These are phyloP conservation scores for Leucopsar rothschildi DNA, from an alignment of 2,113 vertebrate genomes.

Conservation along the genomic window DNA sequence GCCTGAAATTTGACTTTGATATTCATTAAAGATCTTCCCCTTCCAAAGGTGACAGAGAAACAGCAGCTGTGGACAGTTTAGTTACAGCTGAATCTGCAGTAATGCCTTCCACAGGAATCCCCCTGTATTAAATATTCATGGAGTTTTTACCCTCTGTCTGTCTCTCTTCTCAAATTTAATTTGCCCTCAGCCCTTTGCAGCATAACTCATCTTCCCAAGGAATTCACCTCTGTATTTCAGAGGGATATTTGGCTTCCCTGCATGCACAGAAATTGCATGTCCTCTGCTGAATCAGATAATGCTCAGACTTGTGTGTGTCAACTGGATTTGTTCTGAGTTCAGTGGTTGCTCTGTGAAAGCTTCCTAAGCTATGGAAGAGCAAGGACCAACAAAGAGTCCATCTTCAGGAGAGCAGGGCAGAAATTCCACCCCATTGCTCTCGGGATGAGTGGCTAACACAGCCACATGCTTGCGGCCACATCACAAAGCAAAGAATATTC, in stretches of 20 bases:
- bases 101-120: not conserved
- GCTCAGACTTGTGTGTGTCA: not conserved
- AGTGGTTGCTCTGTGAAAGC: not conserved
- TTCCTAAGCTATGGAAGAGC: not conserved
- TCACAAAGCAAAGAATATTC: not conserved
- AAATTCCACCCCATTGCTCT: not conserved
- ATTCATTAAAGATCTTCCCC: not conserved
- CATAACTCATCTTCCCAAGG: not conserved
- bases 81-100: slow-evolving; percentile 13
- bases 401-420: not conserved
- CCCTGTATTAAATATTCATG: not conserved
- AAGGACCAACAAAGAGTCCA: not conserved
- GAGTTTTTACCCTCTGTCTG: not conserved
- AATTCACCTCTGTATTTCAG: not conserved
- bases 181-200: not conserved
- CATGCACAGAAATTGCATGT: not conserved
- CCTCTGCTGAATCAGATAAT: not conserved
- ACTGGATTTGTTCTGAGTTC: not conserved
- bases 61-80: not conserved
- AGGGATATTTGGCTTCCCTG: not conserved
- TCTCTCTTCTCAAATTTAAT: not conserved
- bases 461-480: not conserved
- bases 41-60: slow-evolving; percentile 10
- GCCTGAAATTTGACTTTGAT: not conserved
- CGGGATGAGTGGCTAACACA: not conserved